Evolutionary conservation across 2,888 invertebrate genomes (phyloP).

Genomic region (Drosophila dives): DNA sequence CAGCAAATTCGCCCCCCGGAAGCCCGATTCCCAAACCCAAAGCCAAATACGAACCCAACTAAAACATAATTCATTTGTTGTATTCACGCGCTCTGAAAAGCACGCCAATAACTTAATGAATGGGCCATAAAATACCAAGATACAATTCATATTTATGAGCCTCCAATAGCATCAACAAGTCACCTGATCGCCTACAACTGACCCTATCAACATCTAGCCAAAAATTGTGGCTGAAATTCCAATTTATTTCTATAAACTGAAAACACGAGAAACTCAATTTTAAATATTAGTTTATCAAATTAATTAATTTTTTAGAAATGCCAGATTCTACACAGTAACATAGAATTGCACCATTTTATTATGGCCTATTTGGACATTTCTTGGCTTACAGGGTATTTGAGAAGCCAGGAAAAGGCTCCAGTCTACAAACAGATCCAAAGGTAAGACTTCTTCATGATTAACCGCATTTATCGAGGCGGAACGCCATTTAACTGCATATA

Average conservation of each 20-base stretch:
- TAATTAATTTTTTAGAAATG: neutral
- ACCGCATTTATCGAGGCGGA: slow-evolving; percentile 78
- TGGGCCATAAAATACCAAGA: slow-evolving; percentile 52
- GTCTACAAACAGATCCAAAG: slow-evolving; percentile 31
- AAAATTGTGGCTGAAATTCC: neutral
- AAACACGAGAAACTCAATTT: neutral
- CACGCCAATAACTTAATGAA: slow-evolving; percentile 67
- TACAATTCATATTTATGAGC: slow-evolving; percentile 58
- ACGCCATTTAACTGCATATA: slow-evolving; percentile 77
- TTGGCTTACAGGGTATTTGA: slow-evolving; percentile 22
- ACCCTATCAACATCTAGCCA: slow-evolving; percentile 5
- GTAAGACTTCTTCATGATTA: slow-evolving; percentile 56
- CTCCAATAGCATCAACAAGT: slow-evolving; percentile 13
- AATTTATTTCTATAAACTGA: neutral
- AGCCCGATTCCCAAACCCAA: neutral
- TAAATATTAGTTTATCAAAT: neutral
- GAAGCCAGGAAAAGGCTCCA: slow-evolving; percentile 11
- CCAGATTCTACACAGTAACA: neutral
- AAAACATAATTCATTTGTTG: slow-evolving; percentile 57
- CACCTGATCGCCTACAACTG: slow-evolving; percentile 7
- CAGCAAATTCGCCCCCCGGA: slow-evolving; percentile 7
- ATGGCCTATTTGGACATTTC: neutral
- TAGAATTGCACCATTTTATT: neutral
- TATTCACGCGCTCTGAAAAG: slow-evolving; percentile 68
- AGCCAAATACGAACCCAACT: slow-evolving; percentile 13